These are phyloP conservation scores for Paramuricea clavata DNA, from an alignment of 92 coral and sea anemone species.

Conservation along the genomic window DNA sequence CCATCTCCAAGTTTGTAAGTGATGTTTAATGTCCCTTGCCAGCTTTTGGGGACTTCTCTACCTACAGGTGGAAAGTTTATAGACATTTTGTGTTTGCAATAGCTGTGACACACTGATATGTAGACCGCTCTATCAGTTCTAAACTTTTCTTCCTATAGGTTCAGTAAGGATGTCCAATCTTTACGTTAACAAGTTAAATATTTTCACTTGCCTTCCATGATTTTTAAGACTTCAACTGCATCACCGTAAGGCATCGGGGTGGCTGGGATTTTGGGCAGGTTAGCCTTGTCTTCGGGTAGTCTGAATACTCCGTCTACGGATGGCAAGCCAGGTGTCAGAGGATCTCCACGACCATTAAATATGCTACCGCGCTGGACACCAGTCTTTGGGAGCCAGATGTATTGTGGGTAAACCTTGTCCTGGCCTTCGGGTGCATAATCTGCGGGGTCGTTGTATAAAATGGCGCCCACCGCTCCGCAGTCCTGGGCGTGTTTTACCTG, in stretches of 20 bases:
- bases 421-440: slow-evolving; percentile 77
- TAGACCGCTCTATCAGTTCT: too few relatives aligned
- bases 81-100: background rate
- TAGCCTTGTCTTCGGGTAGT: slow-evolving; percentile 63
- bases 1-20: slow-evolving; percentile 86
- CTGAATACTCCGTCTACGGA: slow-evolving; percentile 82
- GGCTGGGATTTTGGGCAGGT: slow-evolving; percentile 79
- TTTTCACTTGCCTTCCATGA: slow-evolving; percentile 79
- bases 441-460: slow-evolving; percentile 85
- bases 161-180: too few relatives aligned
- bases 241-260: slow-evolving; percentile 80
- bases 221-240: slow-evolving; percentile 71
- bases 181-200: background rate
- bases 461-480: slow-evolving; percentile 83
- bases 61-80: slow-evolving; percentile 43
- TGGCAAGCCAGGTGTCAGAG: slow-evolving; percentile 87
- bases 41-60: too few relatives aligned
- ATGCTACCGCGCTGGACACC: slow-evolving; percentile 84
- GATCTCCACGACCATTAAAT: slow-evolving; percentile 73
- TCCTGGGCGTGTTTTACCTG: slow-evolving; percentile 78
- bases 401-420: slow-evolving; percentile 72
- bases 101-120: too few relatives aligned
- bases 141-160: too few relatives aligned
- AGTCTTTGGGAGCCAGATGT: slow-evolving; percentile 86
- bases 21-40: too few relatives aligned